Evolutionary conservation across 2,888 invertebrate species (phyloP).

Genomic region (Orthonychiurus folsomi): DNA sequence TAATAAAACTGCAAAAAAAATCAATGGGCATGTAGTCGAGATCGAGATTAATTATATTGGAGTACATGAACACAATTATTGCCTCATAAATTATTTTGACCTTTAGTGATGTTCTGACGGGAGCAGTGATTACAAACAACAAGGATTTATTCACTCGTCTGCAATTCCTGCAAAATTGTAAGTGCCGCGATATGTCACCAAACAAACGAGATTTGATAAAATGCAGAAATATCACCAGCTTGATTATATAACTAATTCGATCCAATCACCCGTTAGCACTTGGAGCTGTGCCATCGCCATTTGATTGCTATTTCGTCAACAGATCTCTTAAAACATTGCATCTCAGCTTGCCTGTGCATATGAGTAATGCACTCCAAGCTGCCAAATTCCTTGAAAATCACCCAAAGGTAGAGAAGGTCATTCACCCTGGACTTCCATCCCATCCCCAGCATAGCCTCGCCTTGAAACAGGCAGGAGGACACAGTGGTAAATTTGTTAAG

Average conservation of each 20-base stretch:
- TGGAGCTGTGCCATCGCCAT: conserved; percentile 44
- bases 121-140: conserved; percentile 66
- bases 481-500: no score
- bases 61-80: no score
- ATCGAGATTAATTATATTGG: no score
- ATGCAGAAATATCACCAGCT: no score
- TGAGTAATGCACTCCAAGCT: conserved; percentile 46
- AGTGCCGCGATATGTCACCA: no score
- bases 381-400: conserved; percentile 49
- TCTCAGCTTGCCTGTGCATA: conserved; percentile 50
- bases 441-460: conserved; percentile 79
- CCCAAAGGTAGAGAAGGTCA: conserved; percentile 43
- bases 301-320: conserved; percentile 54
- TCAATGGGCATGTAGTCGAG: no score
- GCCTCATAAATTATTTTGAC: no score
- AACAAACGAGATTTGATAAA: no score
- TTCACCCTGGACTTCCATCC: conserved; percentile 58
- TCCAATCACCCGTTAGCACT: no score
- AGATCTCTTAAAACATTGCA: conserved; percentile 51
- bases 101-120: conserved; percentile 94
- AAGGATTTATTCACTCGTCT: conserved; percentile 62
- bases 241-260: no score
- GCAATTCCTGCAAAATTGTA: conserved; percentile 80
- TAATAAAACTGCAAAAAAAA: no score
- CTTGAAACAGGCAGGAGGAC: conserved; percentile 70